These are phyloP conservation scores for Rotaria socialis DNA, from an alignment of 2,888 invertebrate genomes.

Conservation along the genomic window DNA sequence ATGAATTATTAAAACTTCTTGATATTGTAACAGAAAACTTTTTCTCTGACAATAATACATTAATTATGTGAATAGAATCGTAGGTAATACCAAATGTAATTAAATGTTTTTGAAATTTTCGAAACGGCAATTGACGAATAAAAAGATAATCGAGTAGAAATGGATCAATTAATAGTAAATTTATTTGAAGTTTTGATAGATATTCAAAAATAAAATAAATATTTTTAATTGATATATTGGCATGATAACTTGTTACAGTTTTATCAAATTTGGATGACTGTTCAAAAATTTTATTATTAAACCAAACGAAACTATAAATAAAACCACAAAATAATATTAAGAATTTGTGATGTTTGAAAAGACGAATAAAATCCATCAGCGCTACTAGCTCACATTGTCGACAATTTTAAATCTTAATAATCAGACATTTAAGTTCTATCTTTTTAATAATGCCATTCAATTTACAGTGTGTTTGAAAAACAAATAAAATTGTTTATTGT, in stretches of 20 bases:
- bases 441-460: too few relatives aligned
- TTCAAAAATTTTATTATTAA: background rate
- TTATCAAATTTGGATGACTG: background rate
- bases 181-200: background rate
- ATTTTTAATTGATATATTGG: background rate
- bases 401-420: too few relatives aligned
- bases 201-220: background rate
- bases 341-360: background rate
- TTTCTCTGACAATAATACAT: background rate
- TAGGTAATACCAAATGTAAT: background rate
- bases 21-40: background rate
- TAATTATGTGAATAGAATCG: background rate
- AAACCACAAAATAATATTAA: background rate
- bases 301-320: background rate
- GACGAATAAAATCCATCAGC: background rate
- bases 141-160: background rate
- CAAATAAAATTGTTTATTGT: too few relatives aligned
- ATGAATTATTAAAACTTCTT: background rate
- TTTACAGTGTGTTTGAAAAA: too few relatives aligned
- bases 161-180: constrained; percentile 26
- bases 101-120: background rate
- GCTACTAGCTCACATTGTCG: background rate
- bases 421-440: too few relatives aligned
- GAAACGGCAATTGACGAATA: background rate
- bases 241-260: background rate